phyloP scores from a whole-genome alignment of 2,113 vertebrate genomes.

The Galbula dea region DNA sequence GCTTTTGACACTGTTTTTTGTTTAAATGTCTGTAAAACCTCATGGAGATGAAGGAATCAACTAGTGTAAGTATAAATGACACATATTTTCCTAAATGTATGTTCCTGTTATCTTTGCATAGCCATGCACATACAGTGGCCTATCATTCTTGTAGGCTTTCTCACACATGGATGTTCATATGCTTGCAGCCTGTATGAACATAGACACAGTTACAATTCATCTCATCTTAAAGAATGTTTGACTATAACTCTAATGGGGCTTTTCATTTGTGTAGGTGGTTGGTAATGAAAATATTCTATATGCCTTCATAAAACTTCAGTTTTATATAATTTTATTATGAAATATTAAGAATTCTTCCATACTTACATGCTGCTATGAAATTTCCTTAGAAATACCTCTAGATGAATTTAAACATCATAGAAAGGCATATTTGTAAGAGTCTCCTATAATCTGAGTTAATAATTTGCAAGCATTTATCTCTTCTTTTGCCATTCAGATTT shows the following conservation, averaged over 20 bases:
- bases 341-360: not conserved
- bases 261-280: not conserved
- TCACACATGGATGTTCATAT: not conserved
- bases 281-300: not conserved
- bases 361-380: not conserved
- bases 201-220: not conserved
- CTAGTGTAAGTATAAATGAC: not conserved
- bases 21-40: not conserved
- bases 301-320: not conserved
- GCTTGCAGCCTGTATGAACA: not conserved
- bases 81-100: not conserved
- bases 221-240: not conserved
- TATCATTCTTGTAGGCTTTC: not conserved
- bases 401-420: not conserved
- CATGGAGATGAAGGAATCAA: not conserved
- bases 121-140: not conserved
- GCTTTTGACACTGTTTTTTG: not conserved
- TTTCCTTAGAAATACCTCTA: not conserved
- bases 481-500: not conserved
- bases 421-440: not conserved
- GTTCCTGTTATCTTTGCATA: not conserved
- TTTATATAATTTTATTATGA: not conserved
- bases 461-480: not conserved
- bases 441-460: not conserved
- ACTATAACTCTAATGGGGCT: not conserved